Evolutionary conservation across 1,140 invertebrate species (phyloP), one percentile per base, ranked within the genome.

Genomic region (Diuraphis noxia): DNA sequence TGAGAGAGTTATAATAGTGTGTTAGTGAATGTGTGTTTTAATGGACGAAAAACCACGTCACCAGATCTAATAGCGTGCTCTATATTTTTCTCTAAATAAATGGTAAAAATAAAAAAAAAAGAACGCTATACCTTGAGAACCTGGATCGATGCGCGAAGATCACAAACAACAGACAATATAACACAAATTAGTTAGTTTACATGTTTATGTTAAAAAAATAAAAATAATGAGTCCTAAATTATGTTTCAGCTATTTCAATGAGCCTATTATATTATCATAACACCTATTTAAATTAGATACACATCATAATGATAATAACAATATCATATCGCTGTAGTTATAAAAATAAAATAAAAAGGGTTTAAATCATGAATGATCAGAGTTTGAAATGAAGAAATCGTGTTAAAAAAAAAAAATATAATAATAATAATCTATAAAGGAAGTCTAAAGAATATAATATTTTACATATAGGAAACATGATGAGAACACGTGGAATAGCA

Each of bases 61-160:
- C 89, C 89, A 91, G 89, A 82, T 91, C 63, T 91, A 91, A 81
- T 91, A 82, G 89, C 89, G 89, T 91, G 89, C 89, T 91, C 77
- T 91, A 91, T 89, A 90, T 52, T 91, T 91, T 77, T 91, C 77
- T 91, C 89, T 91, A 91, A 91, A 91, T 91, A 91, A 90, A 91
- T 81, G 17, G 25, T 91, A 91, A 91, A 91, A 88, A 56, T 38
- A 79, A 90, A 90, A 89, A 89, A 77, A 82, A 82, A 91, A 82
- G 43, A 91, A 82, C 89, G 89, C 89, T 91, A 91, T 91, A 91
- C 89, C 89, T 91, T 91, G 89, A 91, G 89, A 91, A 91, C 89
- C 89, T 91, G 89, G 89, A 91, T 81, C 89, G 89, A 91, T 91
- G 89, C 89, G 77, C n/a, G 89, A 91, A 91, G 89, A 91, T 91